Evolutionary conservation across 2,888 invertebrate species (phyloP).

Genomic region (Oligia fasciuncula): DNA sequence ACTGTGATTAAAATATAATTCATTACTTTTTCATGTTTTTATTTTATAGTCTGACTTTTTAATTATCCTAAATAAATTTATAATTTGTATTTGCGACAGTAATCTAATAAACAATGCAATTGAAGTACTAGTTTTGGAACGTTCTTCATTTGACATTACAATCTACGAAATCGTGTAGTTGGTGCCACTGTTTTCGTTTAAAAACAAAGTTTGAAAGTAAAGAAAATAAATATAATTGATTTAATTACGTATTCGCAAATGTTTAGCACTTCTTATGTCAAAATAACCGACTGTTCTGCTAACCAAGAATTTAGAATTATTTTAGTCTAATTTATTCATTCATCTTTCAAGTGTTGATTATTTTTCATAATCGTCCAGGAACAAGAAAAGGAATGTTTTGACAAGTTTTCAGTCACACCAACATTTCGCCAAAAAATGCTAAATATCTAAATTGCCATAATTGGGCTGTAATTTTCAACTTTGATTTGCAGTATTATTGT

Average conservation of each 20-base stretch:
- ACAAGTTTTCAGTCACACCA: slow-evolving; percentile 63
- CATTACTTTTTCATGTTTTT: neutral
- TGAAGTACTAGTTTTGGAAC: slow-evolving; percentile 39
- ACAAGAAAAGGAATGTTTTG: slow-evolving; percentile 53
- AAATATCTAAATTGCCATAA: slow-evolving; percentile 74
- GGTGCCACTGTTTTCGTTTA: slow-evolving; percentile 31
- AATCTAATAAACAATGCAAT: neutral
- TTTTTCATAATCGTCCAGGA: slow-evolving; percentile 49
- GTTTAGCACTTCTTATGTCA: too few species aligned
- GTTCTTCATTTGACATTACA: slow-evolving; percentile 39
- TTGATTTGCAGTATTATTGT: slow-evolving; percentile 73
- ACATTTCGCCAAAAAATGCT: slow-evolving; percentile 72
- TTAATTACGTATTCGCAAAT: neutral
- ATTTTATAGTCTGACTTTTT: rapidly evolving
- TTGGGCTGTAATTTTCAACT: slow-evolving; percentile 77
- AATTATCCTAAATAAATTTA: neutral
- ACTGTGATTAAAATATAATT: neutral
- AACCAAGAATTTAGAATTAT: too few species aligned
- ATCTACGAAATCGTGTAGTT: slow-evolving; percentile 22
- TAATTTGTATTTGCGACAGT: neutral
- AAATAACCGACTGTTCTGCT: neutral
- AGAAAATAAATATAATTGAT: neutral
- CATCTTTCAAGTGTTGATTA: neutral
- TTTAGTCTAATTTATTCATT: neutral
- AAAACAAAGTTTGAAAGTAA: slow-evolving; percentile 23